Conservation (phyloP, 1,140 invertebrate genomes). For the Araneus ventricosus region DNA sequence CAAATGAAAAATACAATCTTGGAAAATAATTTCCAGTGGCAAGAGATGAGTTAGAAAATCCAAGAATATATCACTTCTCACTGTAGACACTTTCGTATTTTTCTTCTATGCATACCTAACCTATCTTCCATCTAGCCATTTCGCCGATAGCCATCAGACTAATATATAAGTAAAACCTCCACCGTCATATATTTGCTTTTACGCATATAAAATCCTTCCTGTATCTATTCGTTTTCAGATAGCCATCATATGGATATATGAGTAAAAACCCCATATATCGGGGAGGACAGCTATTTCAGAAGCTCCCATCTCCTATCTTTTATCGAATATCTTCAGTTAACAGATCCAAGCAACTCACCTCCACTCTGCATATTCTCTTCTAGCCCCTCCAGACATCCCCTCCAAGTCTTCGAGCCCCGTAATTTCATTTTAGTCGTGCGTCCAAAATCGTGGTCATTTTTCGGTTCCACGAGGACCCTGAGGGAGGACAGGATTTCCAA, state of each 20-base stretch:
- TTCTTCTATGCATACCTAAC: too few species aligned
- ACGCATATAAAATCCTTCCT: background rate
- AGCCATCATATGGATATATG: background rate
- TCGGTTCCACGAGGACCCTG: background rate
- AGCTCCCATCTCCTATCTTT: background rate
- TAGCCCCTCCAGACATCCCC: background rate
- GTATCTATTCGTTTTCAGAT: background rate
- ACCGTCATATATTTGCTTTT: background rate
- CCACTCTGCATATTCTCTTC: background rate
- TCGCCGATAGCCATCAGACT: too few species aligned
- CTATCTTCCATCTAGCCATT: too few species aligned
- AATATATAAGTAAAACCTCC: too few species aligned
- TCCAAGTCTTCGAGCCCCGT: background rate
- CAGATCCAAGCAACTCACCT: background rate
- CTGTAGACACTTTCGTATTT: too few species aligned
- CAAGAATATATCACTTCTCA: too few species aligned
- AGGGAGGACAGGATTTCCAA: background rate
- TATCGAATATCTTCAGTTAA: background rate
- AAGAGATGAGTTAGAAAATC: too few species aligned
- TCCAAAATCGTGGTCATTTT: conserved; percentile 26
- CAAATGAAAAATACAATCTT: too few species aligned
- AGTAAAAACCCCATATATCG: background rate
- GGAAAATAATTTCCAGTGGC: too few species aligned
- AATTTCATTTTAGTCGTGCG: conserved; percentile 1
- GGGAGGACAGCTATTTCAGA: background rate